Evolutionary conservation across 1,140 invertebrate species (phyloP), one percentile per base, ranked within the genome.

Genomic region (Camponotus floridanus): DNA sequence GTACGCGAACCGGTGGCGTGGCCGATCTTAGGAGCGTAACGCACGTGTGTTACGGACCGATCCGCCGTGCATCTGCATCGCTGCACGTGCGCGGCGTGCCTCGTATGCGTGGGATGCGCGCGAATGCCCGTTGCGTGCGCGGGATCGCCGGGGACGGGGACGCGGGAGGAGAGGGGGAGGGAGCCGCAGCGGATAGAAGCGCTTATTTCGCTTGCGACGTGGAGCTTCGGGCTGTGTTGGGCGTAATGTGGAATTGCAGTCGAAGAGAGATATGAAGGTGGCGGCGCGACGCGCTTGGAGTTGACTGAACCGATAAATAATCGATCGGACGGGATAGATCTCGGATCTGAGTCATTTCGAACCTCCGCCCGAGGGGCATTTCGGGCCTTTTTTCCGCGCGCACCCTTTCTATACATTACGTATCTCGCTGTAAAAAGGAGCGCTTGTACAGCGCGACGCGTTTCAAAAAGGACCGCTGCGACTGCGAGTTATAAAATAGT

Each of bases 1-100:
- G 87, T 84, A 88, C 88, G 74, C 45, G 81, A 45, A 87, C 64
- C 85, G 84, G 86, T 65, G 84, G 84, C 84, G 85, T 80, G 73
- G 86, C 42, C 67, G 86, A 88, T 88, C 86, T 26, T 55, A 36
- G 48, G 42, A 73, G 48, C 61, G 57, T 36, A 36, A 76, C 59
- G 57, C 87, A 80, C 68, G 84, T 86, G 76, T 88, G 76, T 86
- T 81, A 61, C 57, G 48, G 9, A 8, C 51, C n/a, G 57, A 26
- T 48, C 76, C 71, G 88, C 88, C 71, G 61, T 71, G 87, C 88
- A 74, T 86, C 64, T 65, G 62, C 62, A 84, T 88, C 68, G 45
- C 68, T 76, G 76, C 68, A 76, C 87, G 59, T 61, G 76, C 59
- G 76, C 81, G 85, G n/a, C 13, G 11, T 13, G 5, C 68, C 15